Base-by-base conservation (phyloP, 2,888 invertebrate genomes). In the Pseudococcus jackbeardsleyi region DNA sequence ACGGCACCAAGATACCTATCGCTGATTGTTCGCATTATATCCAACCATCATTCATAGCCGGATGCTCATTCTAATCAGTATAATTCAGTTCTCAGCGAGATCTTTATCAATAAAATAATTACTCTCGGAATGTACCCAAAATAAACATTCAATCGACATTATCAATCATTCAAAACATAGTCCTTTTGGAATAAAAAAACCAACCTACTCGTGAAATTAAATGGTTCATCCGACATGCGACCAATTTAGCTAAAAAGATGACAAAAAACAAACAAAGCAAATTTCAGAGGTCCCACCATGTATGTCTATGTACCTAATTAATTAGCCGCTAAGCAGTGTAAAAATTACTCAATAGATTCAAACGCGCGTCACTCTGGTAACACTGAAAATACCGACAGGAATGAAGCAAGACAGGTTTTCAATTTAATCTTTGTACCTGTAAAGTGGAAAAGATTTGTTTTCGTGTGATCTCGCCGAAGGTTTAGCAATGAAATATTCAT, bases 401-500 rank as follows among this genome's bases (percentile, higher is more conserved):
- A 82, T 82, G 79, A 82, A 82, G 79, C 79, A 82, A 82, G 79
- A 82, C 79, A 82, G 46, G 79, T 82, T 82, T 82, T 82, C 79
- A 82, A 82, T 46, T 82, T 82, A 46, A 82, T 82, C 19, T 46
- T 46, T 82, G 46, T 82, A 82, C 79, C 79, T 82, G 79, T 82
- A 82, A 79, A 42, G 79, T 82, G 79, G 79, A 46, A 46, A 82
- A 82, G 39, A 82, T 82, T 82, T 46, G 79, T 42, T 82, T 82
- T 77, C 39, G 46, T 82, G 39, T 82, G 46, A 46, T 82, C 46
- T 82, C 39, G 33, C 33, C 72, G 33, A 72, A 33, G 72, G 72
- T 72, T 72, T 72, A 72, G 72, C 39, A 7, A 17, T 72, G 33
- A 72, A 33, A 72, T 68, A 72, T 33, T 72, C 33, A 72, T 72